Evolutionary conservation across 2,888 invertebrate species (phyloP).

Genomic region (Geophilus truncorum): DNA sequence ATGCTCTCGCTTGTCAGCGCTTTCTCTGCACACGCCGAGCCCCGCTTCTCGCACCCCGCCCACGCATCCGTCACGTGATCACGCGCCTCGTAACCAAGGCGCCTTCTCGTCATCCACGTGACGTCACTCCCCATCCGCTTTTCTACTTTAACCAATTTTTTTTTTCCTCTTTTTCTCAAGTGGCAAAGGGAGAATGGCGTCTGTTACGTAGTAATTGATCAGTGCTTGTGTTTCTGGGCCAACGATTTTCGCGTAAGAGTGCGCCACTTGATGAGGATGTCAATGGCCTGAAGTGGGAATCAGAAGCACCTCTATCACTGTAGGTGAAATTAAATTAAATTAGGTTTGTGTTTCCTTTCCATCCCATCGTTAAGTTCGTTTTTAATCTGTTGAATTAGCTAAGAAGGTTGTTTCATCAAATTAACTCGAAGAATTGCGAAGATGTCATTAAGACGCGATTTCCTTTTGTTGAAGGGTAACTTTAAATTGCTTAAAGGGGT

Average conservation of each 20-base stretch:
- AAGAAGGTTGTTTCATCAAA: no score
- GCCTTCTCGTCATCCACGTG: not conserved
- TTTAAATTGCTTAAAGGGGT: no score
- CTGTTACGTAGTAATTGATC: not conserved
- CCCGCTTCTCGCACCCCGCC: conserved; percentile 8
- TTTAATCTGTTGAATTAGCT: not conserved
- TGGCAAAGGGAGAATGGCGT: not conserved
- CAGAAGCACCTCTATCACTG: not conserved
- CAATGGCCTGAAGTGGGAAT: not conserved
- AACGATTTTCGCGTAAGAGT: not conserved
- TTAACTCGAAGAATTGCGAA: no score
- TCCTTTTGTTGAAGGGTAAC: no score
- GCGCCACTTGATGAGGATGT: not conserved
- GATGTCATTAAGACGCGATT: no score
- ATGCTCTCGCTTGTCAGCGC: conserved; percentile 21
- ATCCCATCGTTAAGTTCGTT: no score
- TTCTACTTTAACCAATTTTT: not conserved
- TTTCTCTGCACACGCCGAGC: conserved; percentile 1
- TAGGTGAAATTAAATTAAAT: not conserved
- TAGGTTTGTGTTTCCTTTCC: no score
- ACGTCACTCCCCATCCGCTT: not conserved
- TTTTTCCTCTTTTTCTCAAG: not conserved
- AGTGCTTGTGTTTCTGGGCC: not conserved
- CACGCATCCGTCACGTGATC: conserved; percentile 18
- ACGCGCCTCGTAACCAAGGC: conserved; percentile 25